Evolutionary conservation across 1,140 invertebrate genomes (phyloP), one percentile per base, ranked within the genome.

Genomic region (Eriosoma lanigerum): DNA sequence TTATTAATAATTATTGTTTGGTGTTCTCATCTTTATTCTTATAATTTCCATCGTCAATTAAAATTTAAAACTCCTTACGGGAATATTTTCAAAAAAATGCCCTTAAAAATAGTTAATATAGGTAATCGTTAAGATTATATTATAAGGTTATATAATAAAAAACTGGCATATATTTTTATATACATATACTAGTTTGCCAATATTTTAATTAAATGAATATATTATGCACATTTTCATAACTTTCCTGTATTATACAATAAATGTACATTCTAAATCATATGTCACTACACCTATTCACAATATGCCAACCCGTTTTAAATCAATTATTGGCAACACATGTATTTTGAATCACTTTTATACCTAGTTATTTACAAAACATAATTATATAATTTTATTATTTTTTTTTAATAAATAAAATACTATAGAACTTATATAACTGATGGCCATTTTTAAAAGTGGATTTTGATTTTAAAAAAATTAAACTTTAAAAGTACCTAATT

Each of bases 141-240:
- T 60, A 29, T 21, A 60, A 60, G 58, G 58, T 60, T 60, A 26
- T 17, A 26, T 26, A 60, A 26, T 29, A 26, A 60, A 60, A 38
- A 4, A 60, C 26, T 17, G 58, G 58, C 21, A 15, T 58, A 58
- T 1, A 26, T 17, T 26, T 15, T 26, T 60, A 26, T 60, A 26
- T 8, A 0, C 24, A 60, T 60, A 26, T 58, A 21, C 24, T 60
- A 17, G 17, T 26, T 60, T 29, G 58, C 26, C 26, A 26, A 60
- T 60, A 60, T 60, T 60, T 60, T 60, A 60, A 60, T 60, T 29
- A 60, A 60, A 15, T 29, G 26, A 60, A 60, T 9, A 26, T 60
- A 60, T 17, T n/a, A n/a, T n/a, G n/a, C n/a, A 29, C 15, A 29
- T 17, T 60, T 60, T 29, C 58, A 60, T 60, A 60, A 60, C 15